Percentiles rank a stretch among this genome's conserved stretches.
Conservation (phyloP, 2,888 invertebrate genomes). For the Choreutis nemorana region DNA sequence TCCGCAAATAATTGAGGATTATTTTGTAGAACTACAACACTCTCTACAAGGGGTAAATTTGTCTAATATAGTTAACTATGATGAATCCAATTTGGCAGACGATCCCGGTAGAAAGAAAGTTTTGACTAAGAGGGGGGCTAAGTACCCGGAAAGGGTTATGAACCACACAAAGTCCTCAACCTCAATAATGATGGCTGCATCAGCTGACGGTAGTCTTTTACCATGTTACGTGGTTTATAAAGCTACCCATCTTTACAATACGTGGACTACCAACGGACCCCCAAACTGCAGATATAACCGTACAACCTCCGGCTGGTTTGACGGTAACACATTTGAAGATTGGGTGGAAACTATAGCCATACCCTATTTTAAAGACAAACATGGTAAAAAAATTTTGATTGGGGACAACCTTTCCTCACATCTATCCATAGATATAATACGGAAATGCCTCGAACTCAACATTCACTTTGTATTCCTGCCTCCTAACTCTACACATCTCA, state of each 20-base stretch:
- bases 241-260: constrained; percentile 23
- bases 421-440: constrained; percentile 17
- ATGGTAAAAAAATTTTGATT: constrained; percentile 22
- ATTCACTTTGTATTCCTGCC: constrained; percentile 28
- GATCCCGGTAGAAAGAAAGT: constrained; percentile 12
- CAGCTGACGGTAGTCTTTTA: constrained; percentile 23
- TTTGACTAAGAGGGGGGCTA: constrained; percentile 13
- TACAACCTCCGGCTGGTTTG: constrained; percentile 28
- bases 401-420: constrained; percentile 32
- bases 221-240: constrained; percentile 36
- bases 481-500: constrained; percentile 22
- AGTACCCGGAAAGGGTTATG: constrained; percentile 23
- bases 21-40: constrained; percentile 10
- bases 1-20: constrained; percentile 5
- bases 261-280: constrained; percentile 33
- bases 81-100: constrained; percentile 7
- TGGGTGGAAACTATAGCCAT: constrained; percentile 17
- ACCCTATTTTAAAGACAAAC: constrained; percentile 14
- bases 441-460: constrained; percentile 21
- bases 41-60: constrained; percentile 7
- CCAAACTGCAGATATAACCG: constrained; percentile 25
- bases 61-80: constrained; percentile 5
- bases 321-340: constrained; percentile 21
- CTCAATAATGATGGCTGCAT: constrained; percentile 26
- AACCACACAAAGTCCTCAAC: constrained; percentile 19